Evolutionary conservation across 2,888 invertebrate species (phyloP).

Genomic region (Nomada ruficornis): DNA sequence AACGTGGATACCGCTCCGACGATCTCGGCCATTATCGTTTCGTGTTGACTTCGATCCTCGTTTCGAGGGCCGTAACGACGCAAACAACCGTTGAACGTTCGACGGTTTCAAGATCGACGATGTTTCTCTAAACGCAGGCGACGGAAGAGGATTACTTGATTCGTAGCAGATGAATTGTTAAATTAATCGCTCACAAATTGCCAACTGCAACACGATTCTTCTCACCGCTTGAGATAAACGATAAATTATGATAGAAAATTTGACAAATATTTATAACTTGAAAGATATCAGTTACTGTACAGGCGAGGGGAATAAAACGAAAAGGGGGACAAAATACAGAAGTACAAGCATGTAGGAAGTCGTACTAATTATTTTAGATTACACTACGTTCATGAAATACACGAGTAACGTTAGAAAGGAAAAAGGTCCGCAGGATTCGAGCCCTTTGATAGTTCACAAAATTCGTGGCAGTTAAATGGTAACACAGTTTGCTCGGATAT

Average conservation of each 20-base stretch:
- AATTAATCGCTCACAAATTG: too few relatives aligned
- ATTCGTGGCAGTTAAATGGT: slow-evolving; percentile 1
- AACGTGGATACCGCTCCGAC: slow-evolving; percentile 29
- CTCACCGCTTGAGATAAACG: too few relatives aligned
- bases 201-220: too few relatives aligned
- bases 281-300: too few relatives aligned
- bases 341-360: neutral
- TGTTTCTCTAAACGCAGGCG: neutral
- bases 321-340: too few relatives aligned
- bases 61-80: neutral
- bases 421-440: too few relatives aligned
- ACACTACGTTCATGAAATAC: too few relatives aligned
- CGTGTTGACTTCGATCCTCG: slow-evolving; percentile 31
- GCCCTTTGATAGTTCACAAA: neutral
- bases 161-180: neutral
- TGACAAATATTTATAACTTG: too few relatives aligned
- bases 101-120: neutral
- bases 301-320: too few relatives aligned
- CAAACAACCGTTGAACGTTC: neutral
- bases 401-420: too few relatives aligned
- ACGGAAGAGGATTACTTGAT: neutral
- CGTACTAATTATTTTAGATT: neutral
- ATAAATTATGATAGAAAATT: too few relatives aligned
- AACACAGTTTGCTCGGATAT: neutral
- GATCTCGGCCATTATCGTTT: slow-evolving; percentile 4